A percentile compares a stretch with the other conserved stretches of the same genome.
These are phyloP conservation scores for Hydrotaea cyrtoneurina DNA, from an alignment of 2,888 invertebrate species.

Conservation along the genomic window DNA sequence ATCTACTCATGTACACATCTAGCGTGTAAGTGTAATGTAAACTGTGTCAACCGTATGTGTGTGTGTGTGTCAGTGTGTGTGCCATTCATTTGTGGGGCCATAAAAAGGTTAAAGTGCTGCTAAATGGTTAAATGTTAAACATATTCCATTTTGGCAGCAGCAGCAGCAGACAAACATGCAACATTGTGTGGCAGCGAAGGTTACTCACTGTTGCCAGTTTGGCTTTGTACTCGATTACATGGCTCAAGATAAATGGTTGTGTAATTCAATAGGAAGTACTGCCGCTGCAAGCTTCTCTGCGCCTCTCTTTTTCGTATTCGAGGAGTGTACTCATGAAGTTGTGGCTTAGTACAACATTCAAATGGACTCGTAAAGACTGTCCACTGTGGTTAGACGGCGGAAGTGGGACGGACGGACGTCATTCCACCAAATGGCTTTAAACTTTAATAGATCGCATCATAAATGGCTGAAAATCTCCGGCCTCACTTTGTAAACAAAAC, in stretches of 20 bases:
- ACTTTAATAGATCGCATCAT: neutral
- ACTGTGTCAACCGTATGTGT: neutral
- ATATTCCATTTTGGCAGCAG: constrained; percentile 36
- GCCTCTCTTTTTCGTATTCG: neutral
- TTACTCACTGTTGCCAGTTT: neutral
- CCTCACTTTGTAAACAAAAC: neutral
- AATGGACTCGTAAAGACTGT: neutral
- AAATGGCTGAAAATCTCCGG: neutral
- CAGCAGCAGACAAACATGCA: constrained; percentile 25
- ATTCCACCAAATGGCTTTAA: neutral
- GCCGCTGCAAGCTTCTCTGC: neutral
- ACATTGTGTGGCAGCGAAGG: constrained; percentile 11
- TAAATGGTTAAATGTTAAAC: constrained; percentile 56
- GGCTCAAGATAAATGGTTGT: constrained; percentile 7
- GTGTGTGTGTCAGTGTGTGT: neutral
- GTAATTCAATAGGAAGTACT: neutral
- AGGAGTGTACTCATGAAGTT: constrained; percentile 2
- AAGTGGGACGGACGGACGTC: neutral
- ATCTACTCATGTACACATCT: neutral
- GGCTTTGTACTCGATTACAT: constrained; percentile 4
- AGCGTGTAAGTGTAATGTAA: neutral
- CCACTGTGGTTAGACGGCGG: neutral
- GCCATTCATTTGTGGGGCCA: constrained; percentile 19
- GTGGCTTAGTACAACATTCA: neutral
- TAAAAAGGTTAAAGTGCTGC: constrained; percentile 48